These are phyloP conservation scores for Sciurus niger DNA, from an alignment of 2,113 vertebrate species.

Conservation along the genomic window DNA sequence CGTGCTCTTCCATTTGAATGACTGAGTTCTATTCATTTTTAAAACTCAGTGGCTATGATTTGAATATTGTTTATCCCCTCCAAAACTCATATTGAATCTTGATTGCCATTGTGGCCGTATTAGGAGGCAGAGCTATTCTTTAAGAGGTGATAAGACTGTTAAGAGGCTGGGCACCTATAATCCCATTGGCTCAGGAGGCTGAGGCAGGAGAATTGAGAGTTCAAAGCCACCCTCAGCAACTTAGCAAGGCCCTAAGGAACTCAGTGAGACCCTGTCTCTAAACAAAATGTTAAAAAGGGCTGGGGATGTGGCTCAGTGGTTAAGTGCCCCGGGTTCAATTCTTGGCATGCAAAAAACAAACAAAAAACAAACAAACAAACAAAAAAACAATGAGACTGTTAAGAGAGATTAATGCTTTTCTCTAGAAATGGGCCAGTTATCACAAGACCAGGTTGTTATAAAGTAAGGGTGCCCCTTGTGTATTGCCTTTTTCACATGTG, in stretches of 20 bases:
- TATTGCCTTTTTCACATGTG: too few species aligned
- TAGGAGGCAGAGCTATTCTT: background rate
- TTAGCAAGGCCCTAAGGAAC: too few species aligned
- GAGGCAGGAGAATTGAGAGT: background rate
- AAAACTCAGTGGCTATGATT: background rate
- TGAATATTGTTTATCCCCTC: background rate
- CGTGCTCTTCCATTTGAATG: background rate
- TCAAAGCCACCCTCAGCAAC: too few species aligned
- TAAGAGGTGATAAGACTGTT: background rate
- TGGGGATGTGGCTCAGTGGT: too few species aligned
- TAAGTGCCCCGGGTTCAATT: too few species aligned
- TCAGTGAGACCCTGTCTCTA: too few species aligned
- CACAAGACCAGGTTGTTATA: background rate
- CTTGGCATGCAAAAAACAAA: too few species aligned
- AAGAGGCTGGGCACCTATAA: too few species aligned
- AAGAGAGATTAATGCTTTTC: background rate
- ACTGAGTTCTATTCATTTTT: background rate
- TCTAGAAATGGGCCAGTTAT: background rate
- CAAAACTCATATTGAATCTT: too few species aligned
- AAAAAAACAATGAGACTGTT: background rate
- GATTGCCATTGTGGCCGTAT: background rate
- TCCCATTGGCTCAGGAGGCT: too few species aligned
- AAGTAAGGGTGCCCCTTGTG: background rate
- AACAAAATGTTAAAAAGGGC: too few species aligned
- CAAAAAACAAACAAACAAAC: too few species aligned